These are phyloP conservation scores for Oreochromis tanganicae DNA, from an alignment of 2,113 vertebrate genomes.

Conservation along the genomic window DNA sequence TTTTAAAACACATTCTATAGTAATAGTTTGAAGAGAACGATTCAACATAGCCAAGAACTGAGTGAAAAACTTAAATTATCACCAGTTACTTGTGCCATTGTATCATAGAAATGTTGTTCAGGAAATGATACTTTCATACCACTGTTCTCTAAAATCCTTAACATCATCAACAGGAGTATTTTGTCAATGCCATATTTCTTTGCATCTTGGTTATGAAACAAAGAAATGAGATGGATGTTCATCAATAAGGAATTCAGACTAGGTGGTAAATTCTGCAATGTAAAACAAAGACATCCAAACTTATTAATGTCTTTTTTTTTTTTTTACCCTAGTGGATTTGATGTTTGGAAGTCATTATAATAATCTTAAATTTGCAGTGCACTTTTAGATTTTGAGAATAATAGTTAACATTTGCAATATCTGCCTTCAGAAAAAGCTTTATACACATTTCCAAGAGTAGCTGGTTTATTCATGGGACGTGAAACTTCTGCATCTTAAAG, in stretches of 20 bases:
- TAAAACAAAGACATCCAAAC: background rate
- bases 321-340: background rate
- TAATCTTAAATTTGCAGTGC: background rate
- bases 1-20: background rate
- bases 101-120: background rate
- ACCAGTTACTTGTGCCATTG: background rate
- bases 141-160: background rate
- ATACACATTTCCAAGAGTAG: background rate
- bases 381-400: background rate
- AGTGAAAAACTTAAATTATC: background rate
- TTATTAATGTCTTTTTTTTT: background rate
- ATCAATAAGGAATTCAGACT: background rate
- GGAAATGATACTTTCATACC: background rate
- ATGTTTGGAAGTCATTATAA: background rate
- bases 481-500: background rate
- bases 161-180: background rate
- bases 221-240: background rate
- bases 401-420: background rate
- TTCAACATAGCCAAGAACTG: background rate
- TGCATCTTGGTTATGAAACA: background rate
- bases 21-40: background rate
- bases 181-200: background rate
- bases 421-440: background rate
- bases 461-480: background rate
- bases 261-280: background rate